These are phyloP conservation scores for Isichthys henryi DNA, from an alignment of 2,113 vertebrate genomes.

Conservation along the genomic window DNA sequence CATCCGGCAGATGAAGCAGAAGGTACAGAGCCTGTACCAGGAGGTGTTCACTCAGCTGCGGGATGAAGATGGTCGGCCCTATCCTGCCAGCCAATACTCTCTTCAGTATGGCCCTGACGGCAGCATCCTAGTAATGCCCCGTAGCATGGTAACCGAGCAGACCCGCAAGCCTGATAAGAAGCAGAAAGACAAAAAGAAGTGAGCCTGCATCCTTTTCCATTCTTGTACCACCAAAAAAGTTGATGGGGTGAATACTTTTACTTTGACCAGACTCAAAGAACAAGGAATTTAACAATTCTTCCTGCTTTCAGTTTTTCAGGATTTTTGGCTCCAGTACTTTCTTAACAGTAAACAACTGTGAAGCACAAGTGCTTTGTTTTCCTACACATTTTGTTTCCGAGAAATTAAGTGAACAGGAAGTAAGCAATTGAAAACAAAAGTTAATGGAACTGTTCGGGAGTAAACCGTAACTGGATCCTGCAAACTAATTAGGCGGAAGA, in stretches of 20 bases:
- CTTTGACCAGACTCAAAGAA: slow-evolving; percentile 59
- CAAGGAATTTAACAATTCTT: slow-evolving; percentile 54
- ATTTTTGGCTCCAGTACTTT: slow-evolving; percentile 50
- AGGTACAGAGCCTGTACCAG: slow-evolving; percentile 90
- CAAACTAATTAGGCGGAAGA: slow-evolving; percentile 60
- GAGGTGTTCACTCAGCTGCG: slow-evolving; percentile 87
- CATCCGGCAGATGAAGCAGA: slow-evolving; percentile 95
- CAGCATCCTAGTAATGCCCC: slow-evolving; percentile 80
- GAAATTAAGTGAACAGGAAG: slow-evolving; percentile 28
- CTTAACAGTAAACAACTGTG: slow-evolving; percentile 55
- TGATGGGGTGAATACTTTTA: slow-evolving; percentile 56
- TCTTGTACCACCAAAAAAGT: slow-evolving; percentile 50
- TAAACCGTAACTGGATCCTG: slow-evolving; percentile 64
- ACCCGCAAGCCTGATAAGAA: slow-evolving; percentile 80
- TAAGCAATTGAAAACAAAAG: slow-evolving; percentile 35
- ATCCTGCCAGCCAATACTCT: slow-evolving; percentile 80
- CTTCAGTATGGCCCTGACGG: slow-evolving; percentile 85
- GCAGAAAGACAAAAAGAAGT: slow-evolving; percentile 93
- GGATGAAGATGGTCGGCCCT: slow-evolving; percentile 87
- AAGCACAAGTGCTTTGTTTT: slow-evolving; percentile 59
- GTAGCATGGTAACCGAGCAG: slow-evolving; percentile 68
- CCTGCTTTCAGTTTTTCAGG: slow-evolving; percentile 58
- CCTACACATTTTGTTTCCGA: slow-evolving; percentile 40
- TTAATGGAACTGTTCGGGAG: slow-evolving; percentile 58
- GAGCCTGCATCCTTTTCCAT: slow-evolving; percentile 55